Evolutionary conservation across 2,888 invertebrate genomes (phyloP), one percentile per base, ranked within the genome.

Genomic region (Sarcophaga rosellei): DNA sequence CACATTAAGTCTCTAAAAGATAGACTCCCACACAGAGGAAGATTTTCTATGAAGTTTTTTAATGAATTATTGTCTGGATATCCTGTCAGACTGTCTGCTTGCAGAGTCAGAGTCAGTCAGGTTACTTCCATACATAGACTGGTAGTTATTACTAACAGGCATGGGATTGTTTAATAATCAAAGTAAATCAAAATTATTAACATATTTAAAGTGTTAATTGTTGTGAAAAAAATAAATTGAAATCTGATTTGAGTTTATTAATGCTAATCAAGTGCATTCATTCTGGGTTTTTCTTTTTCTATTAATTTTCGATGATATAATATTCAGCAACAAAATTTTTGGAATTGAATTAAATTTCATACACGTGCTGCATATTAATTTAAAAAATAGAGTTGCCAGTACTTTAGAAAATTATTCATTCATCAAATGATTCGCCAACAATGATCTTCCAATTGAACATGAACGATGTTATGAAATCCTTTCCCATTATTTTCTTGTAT

Each of bases 61-160:
- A 84, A 84, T 84, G 84, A 84, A 76, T 84, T 84, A 84, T 80
- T 84, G 80, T 84, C 75, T 84, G 84, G 84, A 84, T 84, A 80
- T 84, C 79, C 84, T 84, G 80, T 84, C 84, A 80, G 84, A 53
- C 79, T 61, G 84, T 81, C 86, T 81, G 65, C 81, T 78, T 72
- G 75, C 73, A 84, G 70, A 53, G 17, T 53, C 70, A 84, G 84
- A 84, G 79, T 75, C 84, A 74, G 61, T 81, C 83, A 79, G 78
- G 70, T 85, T 82, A 65, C 77, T 70, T 35, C 35, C 35, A 81
- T 23, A 75, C 73, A 63, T 21, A 70, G 79, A 75, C 62, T 57
- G 17, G n/a, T 21, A 66, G 66, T 66, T 45, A 15, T 59, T 73
- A 59, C 57, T 61, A 66, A 23, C 59, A 73, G 20, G 57, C 5